Base-by-base conservation (phyloP, 2,888 invertebrate species). In the Perizoma flavofasciatum region DNA sequence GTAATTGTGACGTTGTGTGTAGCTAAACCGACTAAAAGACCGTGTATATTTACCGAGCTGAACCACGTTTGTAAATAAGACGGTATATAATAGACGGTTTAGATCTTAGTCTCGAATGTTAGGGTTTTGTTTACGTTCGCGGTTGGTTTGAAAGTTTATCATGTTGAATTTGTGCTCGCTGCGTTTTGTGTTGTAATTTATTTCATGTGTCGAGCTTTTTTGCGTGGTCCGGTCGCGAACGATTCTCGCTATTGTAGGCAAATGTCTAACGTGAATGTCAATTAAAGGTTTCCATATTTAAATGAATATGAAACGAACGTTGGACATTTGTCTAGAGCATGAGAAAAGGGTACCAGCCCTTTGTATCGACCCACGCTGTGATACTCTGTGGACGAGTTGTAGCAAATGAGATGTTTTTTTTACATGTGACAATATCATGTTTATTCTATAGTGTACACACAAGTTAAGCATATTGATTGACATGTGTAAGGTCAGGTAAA, bases 71-170 rank as follows among this genome's bases (percentile, higher is more conserved):
- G n/a, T 46, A 41, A 40, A 40, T 54, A 47, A 47, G 54, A 47
- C 7, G 40, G 53, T 46, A 73, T 50, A 50, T 35, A 32, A 10
- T 48, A 48, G 35, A 41, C 11, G 34, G 59, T 39, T 50, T 73
- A 70, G 74, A 73, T 68, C 69, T 78, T 72, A 73, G 77, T 77
- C 83, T 83, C 83, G 83, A 79, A 82, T 71, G 71, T 78, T 79
- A 63, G 63, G 63, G 49, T 56, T 58, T 62, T 55, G 44, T 61
- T 65, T 58, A 49, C 52, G 54, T 55, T 57, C 48, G 53, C 70
- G 67, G 71, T 75, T 74, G 67, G 69, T 71, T 67, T 71, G 73
- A 75, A 74, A 69, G 71, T 73, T 67, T 70, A 73, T 73, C 65
- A 70, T 71, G 77, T 76, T 74, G 73, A 70, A 64, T 66, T 58